Conservation (phyloP, 2,888 invertebrate genomes). For the Spilosoma lubricipeda region DNA sequence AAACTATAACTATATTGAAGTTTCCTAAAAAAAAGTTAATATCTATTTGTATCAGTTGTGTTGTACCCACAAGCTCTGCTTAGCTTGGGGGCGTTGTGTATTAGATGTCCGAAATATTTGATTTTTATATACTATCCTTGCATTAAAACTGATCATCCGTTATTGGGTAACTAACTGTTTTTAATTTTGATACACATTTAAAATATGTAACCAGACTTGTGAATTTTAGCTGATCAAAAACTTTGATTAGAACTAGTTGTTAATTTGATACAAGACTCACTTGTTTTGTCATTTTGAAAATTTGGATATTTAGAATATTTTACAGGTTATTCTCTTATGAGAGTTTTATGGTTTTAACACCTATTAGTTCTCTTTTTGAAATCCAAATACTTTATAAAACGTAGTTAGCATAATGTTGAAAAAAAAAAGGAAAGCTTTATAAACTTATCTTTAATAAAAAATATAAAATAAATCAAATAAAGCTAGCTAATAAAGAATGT, state of each 20-base stretch:
- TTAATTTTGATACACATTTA: too few species aligned
- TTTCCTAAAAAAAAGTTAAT: too few species aligned
- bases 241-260: neutral
- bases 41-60: too few species aligned
- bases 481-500: conserved; percentile 35
- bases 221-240: neutral
- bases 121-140: too few species aligned
- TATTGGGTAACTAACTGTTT: too few species aligned
- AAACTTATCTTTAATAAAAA: neutral
- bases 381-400: neutral
- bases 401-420: too few species aligned
- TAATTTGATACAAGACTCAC: neutral
- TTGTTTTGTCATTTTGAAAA: neutral
- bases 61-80: too few species aligned
- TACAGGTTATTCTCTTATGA: neutral
- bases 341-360: neutral
- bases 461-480: neutral
- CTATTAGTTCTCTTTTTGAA: neutral
- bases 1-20: too few species aligned
- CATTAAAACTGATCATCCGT: too few species aligned
- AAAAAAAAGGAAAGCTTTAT: neutral
- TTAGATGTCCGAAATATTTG: too few species aligned
- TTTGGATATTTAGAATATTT: neutral
- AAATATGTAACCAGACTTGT: neutral
- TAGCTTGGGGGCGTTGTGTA: too few species aligned